Conservation (phyloP, 2,888 invertebrate genomes). For the Arctia plantaginis region DNA sequence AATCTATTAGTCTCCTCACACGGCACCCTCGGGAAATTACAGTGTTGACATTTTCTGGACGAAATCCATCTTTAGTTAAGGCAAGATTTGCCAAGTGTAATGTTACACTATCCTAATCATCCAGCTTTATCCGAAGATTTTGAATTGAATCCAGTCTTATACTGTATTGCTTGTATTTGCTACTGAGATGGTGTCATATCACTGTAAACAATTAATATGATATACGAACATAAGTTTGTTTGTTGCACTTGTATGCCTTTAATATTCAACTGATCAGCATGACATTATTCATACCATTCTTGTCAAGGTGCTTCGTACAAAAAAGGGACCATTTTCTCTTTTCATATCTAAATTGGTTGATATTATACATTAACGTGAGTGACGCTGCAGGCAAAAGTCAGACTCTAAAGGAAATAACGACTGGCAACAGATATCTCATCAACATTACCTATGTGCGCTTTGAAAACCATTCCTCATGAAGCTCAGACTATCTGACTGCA, state of each 20-base stretch:
- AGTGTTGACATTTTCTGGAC: constrained; percentile 22
- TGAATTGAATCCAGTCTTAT: background rate
- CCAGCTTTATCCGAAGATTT: background rate
- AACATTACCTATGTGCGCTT: background rate
- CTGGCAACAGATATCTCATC: background rate
- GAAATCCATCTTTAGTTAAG: constrained; percentile 20
- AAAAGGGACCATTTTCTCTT: too few species aligned
- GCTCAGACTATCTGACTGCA: background rate
- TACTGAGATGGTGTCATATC: background rate
- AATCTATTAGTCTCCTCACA: constrained; percentile 29
- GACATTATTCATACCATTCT: too few species aligned
- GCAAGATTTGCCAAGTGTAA: constrained; percentile 19
- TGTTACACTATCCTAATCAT: constrained; percentile 8
- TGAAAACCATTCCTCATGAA: background rate
- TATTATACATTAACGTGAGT: too few species aligned
- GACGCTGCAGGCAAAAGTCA: too few species aligned
- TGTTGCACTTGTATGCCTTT: too few species aligned
- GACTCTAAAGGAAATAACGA: background rate
- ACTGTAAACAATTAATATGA: background rate
- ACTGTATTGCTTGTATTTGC: background rate
- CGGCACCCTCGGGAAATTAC: constrained; percentile 27
- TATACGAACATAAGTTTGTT: too few species aligned
- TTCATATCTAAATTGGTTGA: background rate
- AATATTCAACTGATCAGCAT: too few species aligned
- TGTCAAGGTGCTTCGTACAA: too few species aligned